phyloP scores from a whole-genome alignment of 2,888 invertebrate species.

The Tuberolachnus salignus region DNA sequence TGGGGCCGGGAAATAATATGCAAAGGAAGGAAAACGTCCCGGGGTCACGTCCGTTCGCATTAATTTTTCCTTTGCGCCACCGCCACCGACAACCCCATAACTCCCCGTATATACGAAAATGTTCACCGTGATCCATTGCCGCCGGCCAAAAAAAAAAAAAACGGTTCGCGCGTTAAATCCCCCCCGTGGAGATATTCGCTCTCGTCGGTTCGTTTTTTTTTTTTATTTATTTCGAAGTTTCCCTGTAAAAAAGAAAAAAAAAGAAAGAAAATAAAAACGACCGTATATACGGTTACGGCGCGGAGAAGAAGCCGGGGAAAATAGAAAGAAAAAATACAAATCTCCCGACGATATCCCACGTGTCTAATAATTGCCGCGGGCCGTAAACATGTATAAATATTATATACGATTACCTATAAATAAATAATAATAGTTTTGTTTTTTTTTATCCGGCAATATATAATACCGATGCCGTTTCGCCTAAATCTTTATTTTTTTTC shows the following conservation, averaged over 20 bases:
- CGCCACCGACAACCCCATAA: neutral
- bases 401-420: too few relatives aligned
- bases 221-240: neutral
- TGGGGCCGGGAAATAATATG: slow-evolving; percentile 17
- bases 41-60: slow-evolving; percentile 30
- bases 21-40: slow-evolving; percentile 11
- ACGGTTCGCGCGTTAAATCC: neutral
- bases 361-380: too few relatives aligned
- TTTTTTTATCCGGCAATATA: too few relatives aligned
- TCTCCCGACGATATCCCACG: too few relatives aligned
- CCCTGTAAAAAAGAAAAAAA: neutral
- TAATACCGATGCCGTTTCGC: too few relatives aligned
- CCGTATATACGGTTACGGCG: neutral
- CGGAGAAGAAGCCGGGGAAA: too few relatives aligned
- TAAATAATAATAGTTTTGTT: too few relatives aligned
- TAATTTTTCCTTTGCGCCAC: slow-evolving; percentile 29
- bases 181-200: neutral
- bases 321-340: too few relatives aligned
- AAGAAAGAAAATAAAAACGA: too few relatives aligned
- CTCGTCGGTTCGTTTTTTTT: neutral
- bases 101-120: neutral
- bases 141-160: too few relatives aligned
- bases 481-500: too few relatives aligned
- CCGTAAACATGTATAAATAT: too few relatives aligned
- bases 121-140: slow-evolving; percentile 10